A percentile compares a stretch with the other conserved stretches of the same genome.
Evolutionary conservation across 2,797 vertebrate genomes (phyloP).

Genomic region (Tadarida brasiliensis): DNA sequence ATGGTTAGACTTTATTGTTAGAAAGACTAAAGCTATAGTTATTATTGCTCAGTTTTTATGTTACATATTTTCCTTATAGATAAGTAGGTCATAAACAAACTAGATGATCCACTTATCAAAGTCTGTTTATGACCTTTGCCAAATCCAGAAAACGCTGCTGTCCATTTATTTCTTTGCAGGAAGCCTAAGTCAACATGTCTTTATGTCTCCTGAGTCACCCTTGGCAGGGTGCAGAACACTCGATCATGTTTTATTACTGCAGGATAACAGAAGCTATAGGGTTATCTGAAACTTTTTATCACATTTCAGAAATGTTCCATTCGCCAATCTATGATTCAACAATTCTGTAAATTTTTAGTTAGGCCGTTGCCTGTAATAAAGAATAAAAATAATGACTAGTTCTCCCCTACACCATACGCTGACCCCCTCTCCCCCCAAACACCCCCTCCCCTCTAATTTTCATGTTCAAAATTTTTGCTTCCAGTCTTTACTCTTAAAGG

Average conservation of each 20-base stretch:
- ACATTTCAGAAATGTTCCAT: neutral
- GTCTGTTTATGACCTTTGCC: conserved; percentile 54
- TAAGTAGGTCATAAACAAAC: neutral
- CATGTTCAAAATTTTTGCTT: neutral
- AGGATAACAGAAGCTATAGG: conserved; percentile 27
- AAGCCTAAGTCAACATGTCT: neutral
- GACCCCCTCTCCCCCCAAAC: no score
- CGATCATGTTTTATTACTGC: conserved; percentile 17
- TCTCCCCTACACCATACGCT: neutral
- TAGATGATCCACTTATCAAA: neutral
- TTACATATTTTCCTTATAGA: conserved; percentile 18
- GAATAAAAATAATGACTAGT: neutral
- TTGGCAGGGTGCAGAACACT: neutral
- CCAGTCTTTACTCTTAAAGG: neutral
- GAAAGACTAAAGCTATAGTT: neutral
- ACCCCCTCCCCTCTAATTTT: neutral
- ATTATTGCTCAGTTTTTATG: neutral
- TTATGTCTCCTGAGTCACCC: conserved; percentile 24
- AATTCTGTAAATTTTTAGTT: conserved; percentile 1
- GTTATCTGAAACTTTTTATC: neutral
- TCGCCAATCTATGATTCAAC: neutral
- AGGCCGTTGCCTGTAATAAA: neutral
- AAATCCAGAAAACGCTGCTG: conserved; percentile 10
- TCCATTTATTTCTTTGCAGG: neutral
- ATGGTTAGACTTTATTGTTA: neutral